Evolutionary conservation across 1,140 invertebrate species (phyloP), one percentile per base, ranked within the genome.

Genomic region (Onthophagus taurus): DNA sequence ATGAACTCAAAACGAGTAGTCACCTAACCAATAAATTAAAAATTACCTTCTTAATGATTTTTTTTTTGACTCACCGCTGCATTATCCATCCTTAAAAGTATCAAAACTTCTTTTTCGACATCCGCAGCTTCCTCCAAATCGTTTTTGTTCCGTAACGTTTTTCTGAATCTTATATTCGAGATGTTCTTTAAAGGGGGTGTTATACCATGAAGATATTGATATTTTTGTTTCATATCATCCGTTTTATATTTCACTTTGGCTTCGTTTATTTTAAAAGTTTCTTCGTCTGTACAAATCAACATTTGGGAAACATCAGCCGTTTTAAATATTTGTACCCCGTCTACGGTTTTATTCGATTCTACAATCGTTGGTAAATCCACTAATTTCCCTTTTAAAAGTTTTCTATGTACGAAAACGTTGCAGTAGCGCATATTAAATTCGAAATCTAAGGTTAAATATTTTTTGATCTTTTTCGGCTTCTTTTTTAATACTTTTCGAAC

Each of bases 161-260:
- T 61, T 11, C 62, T 47, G 42, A 64, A 64, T 30, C 60, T 47
- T 31, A 46, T 47, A 11, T 46, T 54, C 16, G 51, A 55, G 2
- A 58, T 53, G 26, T 64, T 64, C 34, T 64, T 64, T 23, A 63
- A 42, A 17, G 62, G 60, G 8, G 52, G 49, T 1, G 54, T 52
- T 11, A 59, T 38, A 11, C 62, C 62, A 42, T 61, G 58, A 7
- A 41, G 34, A 33, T 43, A 48, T 14, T 17, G 16, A 8, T 1
- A 35, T 6, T n/a, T 14, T 23, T 34, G 23, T 4, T 52, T 45
- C 2, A 29, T 13, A 12, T 20, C 44, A n/a, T n/a, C n/a, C n/a
- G n/a, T n/a, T n/a, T n/a, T n/a, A n/a, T n/a, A n/a, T n/a, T n/a
- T n/a, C n/a, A n/a, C n/a, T n/a, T n/a, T n/a, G n/a, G 44, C 45